Evolutionary conservation across 2,113 vertebrate species (phyloP), one percentile per base, ranked within the genome.

Genomic region (Cathartes aura): DNA sequence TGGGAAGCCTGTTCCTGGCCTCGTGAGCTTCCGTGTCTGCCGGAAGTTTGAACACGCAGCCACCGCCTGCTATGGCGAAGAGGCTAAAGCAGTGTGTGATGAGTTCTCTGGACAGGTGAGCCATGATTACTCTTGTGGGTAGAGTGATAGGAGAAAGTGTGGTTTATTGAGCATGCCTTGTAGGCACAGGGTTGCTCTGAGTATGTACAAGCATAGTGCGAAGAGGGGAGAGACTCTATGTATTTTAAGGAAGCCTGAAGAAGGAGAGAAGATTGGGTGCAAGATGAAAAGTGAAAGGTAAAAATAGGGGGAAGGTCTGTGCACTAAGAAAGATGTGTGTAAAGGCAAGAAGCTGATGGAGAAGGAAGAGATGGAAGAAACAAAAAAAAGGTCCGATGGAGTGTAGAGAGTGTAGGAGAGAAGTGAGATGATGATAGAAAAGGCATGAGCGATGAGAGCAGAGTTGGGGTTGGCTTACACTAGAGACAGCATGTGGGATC

Each of bases 1-100:
- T 67, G 98, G 98, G 55, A 98, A 98, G 66, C 96, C 98, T 36
- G 98, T 98, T 85, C 96, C 95, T 6, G 98, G 98, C 73, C 58
- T 50, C 0, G 86, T 86, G 52, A 98, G 24, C 34, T 47, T 98
- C 72, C 97, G 66, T 18, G 23, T 98, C 9, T 98, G 98, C 96
- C 97, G 98, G 29, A 98, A 72, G 0, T 98, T 95, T 53, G 89
- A 93, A 30, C 47, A 3, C 0, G 0, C 13, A 56, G 14, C 21
- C 40, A 9, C 47, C 21, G 5, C 4, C 47, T 98, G 98, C 93
- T 95, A 93, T 32, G 96, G 92, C 0, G 71, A 81, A 56, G 97
- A 98, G 45, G 89, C 89, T 9, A 60, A 76, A 45, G 96, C 90
- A 30, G 48, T 98, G 75, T 98, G 98, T 29, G 97, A 98, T 2